Evolutionary conservation across 2,113 vertebrate species (phyloP), one percentile per base, ranked within the genome.

Genomic region (Meles meles): DNA sequence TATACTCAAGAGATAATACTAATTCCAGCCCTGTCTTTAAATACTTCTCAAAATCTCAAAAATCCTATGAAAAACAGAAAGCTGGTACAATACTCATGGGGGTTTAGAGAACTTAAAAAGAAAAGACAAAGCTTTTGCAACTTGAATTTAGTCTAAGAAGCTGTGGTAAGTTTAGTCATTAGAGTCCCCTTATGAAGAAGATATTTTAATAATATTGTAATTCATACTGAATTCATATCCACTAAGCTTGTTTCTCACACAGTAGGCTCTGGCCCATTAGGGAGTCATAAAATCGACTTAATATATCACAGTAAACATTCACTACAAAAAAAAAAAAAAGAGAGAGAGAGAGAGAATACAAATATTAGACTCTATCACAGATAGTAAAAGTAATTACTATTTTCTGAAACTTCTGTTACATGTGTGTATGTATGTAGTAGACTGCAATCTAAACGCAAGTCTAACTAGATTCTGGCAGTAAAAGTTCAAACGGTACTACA

Each of bases 31-130:
- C 59, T 93, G 34, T 82, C 25, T 93, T 90, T 67, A 90, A 39
- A 34, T 85, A 67, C 39, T 94, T 94, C 71, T 97, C 85, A 88
- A 97, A 96, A 88, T 63, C 29, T 97, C 44, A 80, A 93, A 96
- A 97, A 92, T 88, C 44, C 86, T 90, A 59, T 52, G 52, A 55
- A 55, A 82, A 80, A 88, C 3, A 84, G 42, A 95, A 71, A 47
- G 37, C 25, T 86, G 29, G 27, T 37, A 44, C 9, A 91, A 71
- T 69, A 94, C 25, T 89, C n/a, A 87, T 47, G 29, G n/a, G 79
- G 49, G 42, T 69, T 93, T 81, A 71, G 3, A 94, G 47, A 80
- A 71, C 7, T 90, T 59, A 25, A 90, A 79, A 9, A 61, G 23
- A 95, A 9, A 96, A 52, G 65, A 93, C 15, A 97, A 95, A 13